Percentiles rank a stretch among this genome's conserved stretches.
These are phyloP conservation scores for Papilio demoleus DNA, from an alignment of 2,888 invertebrate species.

Conservation along the genomic window DNA sequence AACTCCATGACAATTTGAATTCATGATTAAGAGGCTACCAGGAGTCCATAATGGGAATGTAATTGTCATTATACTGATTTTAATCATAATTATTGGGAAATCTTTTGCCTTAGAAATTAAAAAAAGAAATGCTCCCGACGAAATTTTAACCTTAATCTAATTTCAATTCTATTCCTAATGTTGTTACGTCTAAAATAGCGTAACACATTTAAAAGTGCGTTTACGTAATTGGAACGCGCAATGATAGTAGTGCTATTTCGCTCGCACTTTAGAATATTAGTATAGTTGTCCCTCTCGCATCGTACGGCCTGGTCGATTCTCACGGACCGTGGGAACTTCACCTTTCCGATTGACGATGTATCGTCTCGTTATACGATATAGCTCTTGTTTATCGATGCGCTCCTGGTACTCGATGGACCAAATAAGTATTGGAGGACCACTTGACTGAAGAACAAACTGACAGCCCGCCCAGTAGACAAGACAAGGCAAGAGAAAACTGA, in stretches of 20 bases:
- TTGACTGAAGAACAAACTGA: not conserved
- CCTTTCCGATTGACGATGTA: slow-evolving; percentile 58
- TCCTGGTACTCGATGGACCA: slow-evolving; percentile 41
- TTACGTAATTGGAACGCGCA: slow-evolving; percentile 50
- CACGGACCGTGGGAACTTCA: slow-evolving; percentile 65
- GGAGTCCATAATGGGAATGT: not conserved
- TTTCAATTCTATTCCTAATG: slow-evolving; percentile 36
- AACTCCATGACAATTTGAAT: no score
- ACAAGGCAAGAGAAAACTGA: not conserved
- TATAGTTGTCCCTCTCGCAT: slow-evolving; percentile 42
- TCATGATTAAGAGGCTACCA: not conserved
- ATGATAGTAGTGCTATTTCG: slow-evolving; percentile 40
- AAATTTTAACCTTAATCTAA: slow-evolving; percentile 25
- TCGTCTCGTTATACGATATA: slow-evolving; percentile 56
- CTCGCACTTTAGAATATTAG: slow-evolving; percentile 39
- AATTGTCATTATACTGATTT: not conserved
- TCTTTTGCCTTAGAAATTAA: slow-evolving; percentile 12
- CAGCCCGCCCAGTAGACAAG: not conserved
- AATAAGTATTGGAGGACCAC: slow-evolving; percentile 34
- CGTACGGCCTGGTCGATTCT: slow-evolving; percentile 48
- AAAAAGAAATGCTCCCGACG: not conserved
- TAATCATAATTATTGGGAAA: not conserved
- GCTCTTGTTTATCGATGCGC: slow-evolving; percentile 48
- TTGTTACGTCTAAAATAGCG: slow-evolving; percentile 38
- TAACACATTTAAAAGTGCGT: slow-evolving; percentile 44